A percentile compares a stretch with the other conserved stretches of the same genome.
Conservation (phyloP, 2,888 invertebrate species). For the Thumatha senex region DNA sequence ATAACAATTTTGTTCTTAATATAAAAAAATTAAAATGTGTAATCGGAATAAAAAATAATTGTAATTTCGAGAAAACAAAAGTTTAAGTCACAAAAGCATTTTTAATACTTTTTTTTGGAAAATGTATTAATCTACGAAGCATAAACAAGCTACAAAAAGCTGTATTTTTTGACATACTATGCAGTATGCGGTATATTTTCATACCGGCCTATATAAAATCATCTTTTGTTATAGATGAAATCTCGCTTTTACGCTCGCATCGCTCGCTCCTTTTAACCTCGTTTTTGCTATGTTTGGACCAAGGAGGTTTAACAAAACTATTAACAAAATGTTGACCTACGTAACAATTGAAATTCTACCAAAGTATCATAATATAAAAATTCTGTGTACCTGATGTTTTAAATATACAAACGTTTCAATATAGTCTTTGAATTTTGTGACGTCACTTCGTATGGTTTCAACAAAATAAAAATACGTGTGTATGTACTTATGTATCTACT, state of each 20-base stretch:
- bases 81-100: not conserved
- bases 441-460: too few species aligned
- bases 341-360: conserved; percentile 41
- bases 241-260: too few species aligned
- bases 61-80: not conserved
- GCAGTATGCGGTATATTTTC: too few species aligned
- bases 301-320: not conserved
- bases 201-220: not conserved
- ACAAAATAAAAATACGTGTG: too few species aligned
- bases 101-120: too few species aligned
- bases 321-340: not conserved
- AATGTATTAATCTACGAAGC: not conserved
- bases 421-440: too few species aligned
- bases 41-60: not conserved
- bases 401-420: not conserved
- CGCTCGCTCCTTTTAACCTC: too few species aligned
- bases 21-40: not conserved
- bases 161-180: too few species aligned
- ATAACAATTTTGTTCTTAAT: not conserved
- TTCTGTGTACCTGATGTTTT: conserved; percentile 52
- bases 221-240: too few species aligned
- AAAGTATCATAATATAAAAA: too few species aligned
- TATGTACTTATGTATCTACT: too few species aligned
- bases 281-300: not conserved
- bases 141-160: not conserved